A percentile compares a stretch with the other conserved stretches of the same genome.
These are phyloP conservation scores for Bombycilla garrulus DNA, from an alignment of 2,113 vertebrate species.

Conservation along the genomic window DNA sequence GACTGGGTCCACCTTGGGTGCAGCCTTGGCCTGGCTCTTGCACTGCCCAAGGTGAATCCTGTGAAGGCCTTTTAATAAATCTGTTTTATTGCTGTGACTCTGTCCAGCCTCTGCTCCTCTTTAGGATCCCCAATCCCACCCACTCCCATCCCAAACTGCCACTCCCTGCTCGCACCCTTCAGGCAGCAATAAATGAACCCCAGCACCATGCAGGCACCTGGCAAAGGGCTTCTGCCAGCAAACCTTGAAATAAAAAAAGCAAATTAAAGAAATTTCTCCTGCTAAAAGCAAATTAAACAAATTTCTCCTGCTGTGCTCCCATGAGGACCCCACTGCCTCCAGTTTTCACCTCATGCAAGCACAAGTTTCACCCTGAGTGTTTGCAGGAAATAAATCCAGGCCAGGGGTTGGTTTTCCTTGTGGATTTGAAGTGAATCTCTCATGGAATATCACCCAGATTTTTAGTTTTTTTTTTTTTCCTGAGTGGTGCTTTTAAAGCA, in stretches of 20 bases:
- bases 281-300: not conserved
- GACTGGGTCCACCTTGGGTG: not conserved
- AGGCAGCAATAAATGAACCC: not conserved
- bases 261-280: no score
- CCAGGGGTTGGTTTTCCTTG: not conserved
- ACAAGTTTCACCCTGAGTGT: not conserved
- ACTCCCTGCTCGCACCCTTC: not conserved
- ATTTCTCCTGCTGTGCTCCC: not conserved
- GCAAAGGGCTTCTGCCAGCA: not conserved
- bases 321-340: not conserved
- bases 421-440: not conserved
- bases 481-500: not conserved
- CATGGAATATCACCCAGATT: not conserved
- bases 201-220: conserved; percentile 1
- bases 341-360: not conserved
- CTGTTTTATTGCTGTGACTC: not conserved
- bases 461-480: not conserved
- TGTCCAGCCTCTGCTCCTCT: no score
- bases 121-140: not conserved
- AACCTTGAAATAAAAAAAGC: not conserved
- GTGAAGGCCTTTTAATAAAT: not conserved
- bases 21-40: not conserved
- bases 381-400: not conserved
- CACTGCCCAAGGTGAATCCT: not conserved
- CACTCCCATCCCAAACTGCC: not conserved